A percentile compares a stretch with the other conserved stretches of the same genome.
Conservation (phyloP, 2,113 vertebrate genomes). For the Anthoscopus minutus region DNA sequence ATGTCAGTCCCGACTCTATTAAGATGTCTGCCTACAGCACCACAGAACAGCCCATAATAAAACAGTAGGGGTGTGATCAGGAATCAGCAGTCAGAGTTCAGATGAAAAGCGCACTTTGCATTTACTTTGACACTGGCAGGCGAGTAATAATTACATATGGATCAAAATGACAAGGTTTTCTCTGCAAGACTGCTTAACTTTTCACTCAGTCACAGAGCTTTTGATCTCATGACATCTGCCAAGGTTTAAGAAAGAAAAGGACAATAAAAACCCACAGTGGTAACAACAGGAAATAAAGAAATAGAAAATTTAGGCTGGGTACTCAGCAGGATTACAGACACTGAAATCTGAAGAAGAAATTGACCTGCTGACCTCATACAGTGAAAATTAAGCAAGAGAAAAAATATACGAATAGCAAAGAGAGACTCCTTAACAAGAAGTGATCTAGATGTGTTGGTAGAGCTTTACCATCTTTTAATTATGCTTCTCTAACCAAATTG, state of each 20-base stretch:
- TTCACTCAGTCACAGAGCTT: background rate
- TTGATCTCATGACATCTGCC: background rate
- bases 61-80: background rate
- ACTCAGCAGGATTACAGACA: background rate
- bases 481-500: background rate
- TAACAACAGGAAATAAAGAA: background rate
- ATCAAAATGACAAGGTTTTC: background rate
- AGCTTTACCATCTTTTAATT: background rate
- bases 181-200: background rate
- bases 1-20: background rate
- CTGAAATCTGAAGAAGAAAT: background rate
- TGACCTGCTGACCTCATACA: background rate
- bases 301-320: background rate
- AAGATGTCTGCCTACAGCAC: background rate
- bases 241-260: background rate
- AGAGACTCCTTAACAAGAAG: background rate
- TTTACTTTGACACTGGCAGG: background rate
- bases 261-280: background rate
- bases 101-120: background rate
- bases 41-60: background rate
- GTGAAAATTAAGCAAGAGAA: background rate
- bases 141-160: background rate
- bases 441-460: background rate
- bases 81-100: background rate
- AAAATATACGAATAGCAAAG: rapidly evolving